Base-by-base conservation (phyloP, 1,140 invertebrate genomes). In the Cyclina sinensis region DNA sequence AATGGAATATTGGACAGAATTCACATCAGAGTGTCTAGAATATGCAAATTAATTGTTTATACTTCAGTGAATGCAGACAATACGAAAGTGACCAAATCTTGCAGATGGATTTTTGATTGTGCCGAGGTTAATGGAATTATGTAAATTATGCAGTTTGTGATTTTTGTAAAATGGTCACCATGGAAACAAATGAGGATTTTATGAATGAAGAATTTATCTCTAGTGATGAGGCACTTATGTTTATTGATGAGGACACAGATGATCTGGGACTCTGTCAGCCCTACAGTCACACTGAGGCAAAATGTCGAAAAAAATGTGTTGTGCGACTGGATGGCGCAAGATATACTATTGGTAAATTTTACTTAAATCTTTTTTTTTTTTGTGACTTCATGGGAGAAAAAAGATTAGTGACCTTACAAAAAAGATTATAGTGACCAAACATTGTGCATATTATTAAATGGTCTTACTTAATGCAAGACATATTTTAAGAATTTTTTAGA, bases 261-360 rank as follows among this genome's bases (percentile, higher is more conserved):
- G 88, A 81, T 43, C 12, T 18, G 43, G n/a, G n/a, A 18, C 32
- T 88, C 16, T 76, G 59, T 68, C 80, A 80, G 37, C 85, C 89
- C 24, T 78, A 86, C 35, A 90, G 80, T 83, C 24, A 87, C n/a
- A 85, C 73, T n/a, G 84, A 54, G 18, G 62, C 70, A 24, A 51
- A 35, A 11, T 76, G 89, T 82, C 88, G 92, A 9, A 68, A 89
- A 14, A 91, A 91, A 70, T 92, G 92, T 87, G 87, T 92, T 0
- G 92, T 92, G 16, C 81, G 92, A 21, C 84, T 92, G 73, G 92
- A 92, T 59, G 89, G 89, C n/a, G 89, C 90, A 9, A 80, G 89
- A 30, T 92, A 92, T 76, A 92, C 91, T 14, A 92, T 92, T 86
- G 91, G 91, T 92, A 89, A 12, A n/a, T n/a, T 51, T 43, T 43